These are phyloP conservation scores for Papilio elwesi DNA, from an alignment of 2,888 invertebrate species.

Conservation along the genomic window DNA sequence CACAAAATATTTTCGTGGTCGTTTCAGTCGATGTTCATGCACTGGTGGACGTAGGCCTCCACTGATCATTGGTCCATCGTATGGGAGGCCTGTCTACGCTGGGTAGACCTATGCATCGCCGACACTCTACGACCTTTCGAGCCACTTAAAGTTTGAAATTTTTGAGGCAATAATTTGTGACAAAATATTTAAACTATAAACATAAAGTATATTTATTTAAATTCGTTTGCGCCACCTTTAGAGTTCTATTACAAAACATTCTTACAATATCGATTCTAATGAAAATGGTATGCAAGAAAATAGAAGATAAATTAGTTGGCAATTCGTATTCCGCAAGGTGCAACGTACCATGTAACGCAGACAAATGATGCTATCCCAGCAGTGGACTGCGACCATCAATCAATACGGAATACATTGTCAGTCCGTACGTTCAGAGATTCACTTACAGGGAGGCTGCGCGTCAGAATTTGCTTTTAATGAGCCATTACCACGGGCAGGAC, in stretches of 20 bases:
- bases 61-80: too few relatives aligned
- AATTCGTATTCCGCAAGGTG: conserved; percentile 10
- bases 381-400: conserved; percentile 22
- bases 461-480: conserved; percentile 20
- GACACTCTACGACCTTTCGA: too few relatives aligned
- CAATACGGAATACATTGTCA: conserved; percentile 35
- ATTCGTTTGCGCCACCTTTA: background rate
- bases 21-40: too few relatives aligned
- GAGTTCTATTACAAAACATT: background rate
- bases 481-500: conserved; percentile 21
- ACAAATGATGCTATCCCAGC: conserved; percentile 30
- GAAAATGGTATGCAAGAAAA: conserved; percentile 17
- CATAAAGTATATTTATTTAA: background rate
- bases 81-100: too few relatives aligned
- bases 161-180: too few relatives aligned
- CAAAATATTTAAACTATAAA: too few relatives aligned
- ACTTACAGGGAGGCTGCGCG: conserved; percentile 23
- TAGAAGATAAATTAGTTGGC: conserved; percentile 29
- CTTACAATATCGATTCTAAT: conserved; percentile 13
- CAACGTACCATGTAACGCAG: conserved; percentile 34
- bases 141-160: too few relatives aligned
- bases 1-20: too few relatives aligned
- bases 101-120: too few relatives aligned
- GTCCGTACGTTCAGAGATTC: conserved; percentile 26
- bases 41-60: too few relatives aligned